Evolutionary conservation across 2,888 invertebrate genomes (phyloP).

Genomic region (Hyposoter didymator): DNA sequence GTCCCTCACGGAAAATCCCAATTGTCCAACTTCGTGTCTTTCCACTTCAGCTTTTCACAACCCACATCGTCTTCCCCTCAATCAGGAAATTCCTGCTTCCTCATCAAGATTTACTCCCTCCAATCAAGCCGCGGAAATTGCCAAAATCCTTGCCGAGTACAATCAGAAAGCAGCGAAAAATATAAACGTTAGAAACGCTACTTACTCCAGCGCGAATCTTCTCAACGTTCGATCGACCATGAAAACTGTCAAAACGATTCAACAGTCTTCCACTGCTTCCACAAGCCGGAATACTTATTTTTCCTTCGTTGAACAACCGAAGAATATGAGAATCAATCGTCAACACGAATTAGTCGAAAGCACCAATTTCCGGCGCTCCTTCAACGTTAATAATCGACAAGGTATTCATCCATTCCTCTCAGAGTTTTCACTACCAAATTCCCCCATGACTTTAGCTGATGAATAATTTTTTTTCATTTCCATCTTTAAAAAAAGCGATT

Average conservation of each 20-base stretch:
- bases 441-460: neutral
- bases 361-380: conserved; percentile 2
- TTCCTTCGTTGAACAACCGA: conserved; percentile 48
- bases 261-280: conserved; percentile 17
- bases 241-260: conserved; percentile 26
- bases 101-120: conserved; percentile 37
- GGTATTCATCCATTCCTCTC: neutral
- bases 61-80: neutral
- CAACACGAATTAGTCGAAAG: conserved; percentile 14
- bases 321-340: conserved; percentile 17
- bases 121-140: conserved; percentile 74
- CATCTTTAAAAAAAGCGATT: neutral
- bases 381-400: conserved; percentile 3
- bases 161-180: conserved; percentile 67
- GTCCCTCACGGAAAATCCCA: conserved; percentile 11
- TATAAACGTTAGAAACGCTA: conserved; percentile 17
- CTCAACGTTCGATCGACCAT: conserved; percentile 31
- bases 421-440: neutral
- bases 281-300: conserved; percentile 38
- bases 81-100: neutral
- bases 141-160: conserved; percentile 77
- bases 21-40: neutral
- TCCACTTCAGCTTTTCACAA: neutral
- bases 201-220: conserved; percentile 32
- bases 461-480: neutral